A percentile compares a stretch with the other conserved stretches of the same genome.
These are phyloP conservation scores for Papilio glaucus DNA, from an alignment of 1,140 invertebrate species.

Conservation along the genomic window DNA sequence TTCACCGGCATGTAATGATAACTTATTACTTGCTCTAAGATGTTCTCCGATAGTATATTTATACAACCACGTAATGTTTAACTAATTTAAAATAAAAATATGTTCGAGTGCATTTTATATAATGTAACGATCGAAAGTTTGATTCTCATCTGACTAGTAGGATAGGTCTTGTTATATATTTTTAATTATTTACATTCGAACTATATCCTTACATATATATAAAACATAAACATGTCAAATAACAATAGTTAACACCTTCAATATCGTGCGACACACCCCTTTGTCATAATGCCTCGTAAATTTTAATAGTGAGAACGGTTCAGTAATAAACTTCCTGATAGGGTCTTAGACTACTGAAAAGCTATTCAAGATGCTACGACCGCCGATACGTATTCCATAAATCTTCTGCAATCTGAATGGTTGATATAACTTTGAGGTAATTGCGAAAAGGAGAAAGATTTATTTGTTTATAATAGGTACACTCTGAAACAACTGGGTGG, in stretches of 20 bases:
- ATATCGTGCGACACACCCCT: background rate
- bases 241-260: background rate
- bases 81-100: too few relatives aligned
- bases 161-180: too few relatives aligned
- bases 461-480: too few relatives aligned
- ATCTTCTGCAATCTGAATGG: background rate
- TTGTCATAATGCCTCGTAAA: constrained; percentile 15
- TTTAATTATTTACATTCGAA: too few relatives aligned
- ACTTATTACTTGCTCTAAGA: constrained; percentile 31
- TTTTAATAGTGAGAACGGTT: constrained; percentile 5
- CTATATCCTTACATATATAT: too few relatives aligned
- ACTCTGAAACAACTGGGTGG: too few relatives aligned
- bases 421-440: too few relatives aligned
- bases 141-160: too few relatives aligned
- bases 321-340: constrained; percentile 13
- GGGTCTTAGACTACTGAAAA: constrained; percentile 15
- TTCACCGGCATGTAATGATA: constrained; percentile 29
- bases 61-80: background rate
- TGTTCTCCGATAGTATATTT: background rate
- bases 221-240: background rate
- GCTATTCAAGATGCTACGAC: constrained; percentile 3
- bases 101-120: too few relatives aligned
- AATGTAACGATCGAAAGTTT: too few relatives aligned
- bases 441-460: too few relatives aligned
- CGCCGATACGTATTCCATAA: background rate